Evolutionary conservation across 2,888 invertebrate genomes (phyloP), one percentile per base, ranked within the genome.

Genomic region (Hydriomena furcata): DNA sequence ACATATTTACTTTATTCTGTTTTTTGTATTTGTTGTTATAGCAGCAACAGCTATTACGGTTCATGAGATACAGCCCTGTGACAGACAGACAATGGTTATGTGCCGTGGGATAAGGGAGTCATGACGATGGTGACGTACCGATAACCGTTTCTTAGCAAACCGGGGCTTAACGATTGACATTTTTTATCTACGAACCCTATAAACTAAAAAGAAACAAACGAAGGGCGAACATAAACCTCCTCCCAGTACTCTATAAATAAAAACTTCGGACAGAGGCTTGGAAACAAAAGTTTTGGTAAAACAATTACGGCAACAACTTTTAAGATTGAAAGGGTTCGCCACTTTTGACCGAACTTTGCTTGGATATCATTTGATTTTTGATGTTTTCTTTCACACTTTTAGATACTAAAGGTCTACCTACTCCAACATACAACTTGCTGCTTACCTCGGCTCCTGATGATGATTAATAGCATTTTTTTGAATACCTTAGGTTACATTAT

Each of bases 281-380:
- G 38, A 47, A 58, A 52, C 52, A 53, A 55, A 58, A 54, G 45
- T 60, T 58, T 38, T 23, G 20, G 7, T 58, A 50, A 58, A 60
- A 60, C 58, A 60, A 60, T 60, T 55, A 60, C 45, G 52, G 52
- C 55, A 28, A 52, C 55, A 60, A 58, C 48, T 55, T 55, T 35
- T 24, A 23, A 58, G 60, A 58, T 58, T 58, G 55, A 58, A 52
- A 57, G 53, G 52, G 58, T 52, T 38, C 11, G 27, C 35, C 24
- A 47, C 45, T 49, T 49, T 43, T 48, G 38, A 40, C 37, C 8
- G n/a, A 41, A 36, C 31, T 51, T 51, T 46, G 17, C 7, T 8
- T 10, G 12, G 31, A 41, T 27, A 32, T 43, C 5, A 37, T 41
- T 49, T 28, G 28, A 27, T 10, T 24, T 40, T 34, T 41, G 23